Evolutionary conservation across 35 echinoderm and acorn worm genomes (phyloP).

Genomic region (Apostichopus japonicus): DNA sequence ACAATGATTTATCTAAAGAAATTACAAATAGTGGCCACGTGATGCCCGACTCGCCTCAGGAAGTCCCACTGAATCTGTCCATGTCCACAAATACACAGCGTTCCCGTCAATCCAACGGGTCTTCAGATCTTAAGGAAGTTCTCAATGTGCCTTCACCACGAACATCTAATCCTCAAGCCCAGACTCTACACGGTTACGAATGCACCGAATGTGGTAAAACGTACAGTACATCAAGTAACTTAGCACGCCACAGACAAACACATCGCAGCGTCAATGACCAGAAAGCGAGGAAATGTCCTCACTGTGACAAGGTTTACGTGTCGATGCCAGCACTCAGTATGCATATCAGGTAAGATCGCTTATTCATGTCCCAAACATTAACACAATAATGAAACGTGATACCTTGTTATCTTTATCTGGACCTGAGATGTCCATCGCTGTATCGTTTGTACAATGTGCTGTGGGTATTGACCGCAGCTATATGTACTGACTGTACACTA

Average conservation of each 20-base stretch:
- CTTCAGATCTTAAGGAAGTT: conserved; percentile 26
- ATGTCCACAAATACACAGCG: background rate
- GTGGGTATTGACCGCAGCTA: too few relatives aligned
- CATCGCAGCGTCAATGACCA: conserved; percentile 97
- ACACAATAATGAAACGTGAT: too few relatives aligned
- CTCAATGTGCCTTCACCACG: conserved; percentile 39
- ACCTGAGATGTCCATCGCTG: too few relatives aligned
- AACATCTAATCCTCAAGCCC: background rate
- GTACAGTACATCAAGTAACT: conserved; percentile 98
- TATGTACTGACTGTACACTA: too few relatives aligned
- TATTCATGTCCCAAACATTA: too few relatives aligned
- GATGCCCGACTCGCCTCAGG: background rate
- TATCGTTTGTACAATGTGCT: too few relatives aligned
- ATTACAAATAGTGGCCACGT: background rate
- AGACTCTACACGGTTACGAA: conserved; percentile 61
- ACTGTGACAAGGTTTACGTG: conserved; percentile 99
- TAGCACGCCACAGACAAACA: conserved; percentile 95
- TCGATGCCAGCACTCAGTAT: conserved; percentile 99
- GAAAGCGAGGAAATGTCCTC: conserved; percentile 93
- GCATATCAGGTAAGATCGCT: conserved; percentile 88
- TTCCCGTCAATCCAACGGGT: background rate
- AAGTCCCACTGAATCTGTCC: conserved; percentile 41
- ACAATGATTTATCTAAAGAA: conserved; percentile 2
- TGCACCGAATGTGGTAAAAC: conserved; percentile 96
- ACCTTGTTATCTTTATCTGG: too few relatives aligned